Base-by-base conservation (phyloP, 2,113 vertebrate species). In the Callipepla californica region DNA sequence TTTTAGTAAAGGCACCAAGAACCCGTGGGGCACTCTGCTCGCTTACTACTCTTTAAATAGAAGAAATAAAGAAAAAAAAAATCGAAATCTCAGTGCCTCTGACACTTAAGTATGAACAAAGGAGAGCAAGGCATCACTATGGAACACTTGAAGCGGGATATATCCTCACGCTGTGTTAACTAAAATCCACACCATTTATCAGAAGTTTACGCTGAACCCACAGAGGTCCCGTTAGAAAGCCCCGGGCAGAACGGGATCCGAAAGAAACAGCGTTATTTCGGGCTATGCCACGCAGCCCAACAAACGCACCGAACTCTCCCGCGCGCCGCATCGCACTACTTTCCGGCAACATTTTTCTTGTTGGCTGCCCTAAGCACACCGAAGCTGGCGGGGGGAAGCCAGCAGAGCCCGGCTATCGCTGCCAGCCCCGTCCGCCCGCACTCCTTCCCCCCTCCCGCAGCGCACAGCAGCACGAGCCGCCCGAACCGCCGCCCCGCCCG, bases 261-360 rank as follows among this genome's bases (percentile, higher is more conserved):
- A 7, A 23, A 59, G 26, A 8, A 45, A 68, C 44, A 42, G 38
- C 2, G 20, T n/a, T n/a, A 14, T 61, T 61, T 22, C 34, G 28
- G 40, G n/a, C n/a, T 40, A 50, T 11, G 14, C 53, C 87, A 36
- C 1, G 13, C 9, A 66, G 53, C 28, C 26, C 7, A 50, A 32
- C 6, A 30, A 45, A 59, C 4, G 12, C 1, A 7, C 45, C 20
- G 13, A 75, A 69, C 30, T n/a, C 68, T 51, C 87, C 36, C 8
- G 34, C 28, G 22, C 3, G 15, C 53, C 2, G 58, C 67, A 66
- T 13, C 0, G n/a, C 40, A 2, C 25, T 73, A 32, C n/a, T 5
- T 51, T 53, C 63, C 3, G 5, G 1, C 7, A 70, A 47, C 11
- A 38, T 53, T 83, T 11, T 11, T 3, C 32, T 6, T 21, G 9